These are phyloP conservation scores for Calidris pygmaea DNA, from an alignment of 2,113 vertebrate species.

Conservation along the genomic window DNA sequence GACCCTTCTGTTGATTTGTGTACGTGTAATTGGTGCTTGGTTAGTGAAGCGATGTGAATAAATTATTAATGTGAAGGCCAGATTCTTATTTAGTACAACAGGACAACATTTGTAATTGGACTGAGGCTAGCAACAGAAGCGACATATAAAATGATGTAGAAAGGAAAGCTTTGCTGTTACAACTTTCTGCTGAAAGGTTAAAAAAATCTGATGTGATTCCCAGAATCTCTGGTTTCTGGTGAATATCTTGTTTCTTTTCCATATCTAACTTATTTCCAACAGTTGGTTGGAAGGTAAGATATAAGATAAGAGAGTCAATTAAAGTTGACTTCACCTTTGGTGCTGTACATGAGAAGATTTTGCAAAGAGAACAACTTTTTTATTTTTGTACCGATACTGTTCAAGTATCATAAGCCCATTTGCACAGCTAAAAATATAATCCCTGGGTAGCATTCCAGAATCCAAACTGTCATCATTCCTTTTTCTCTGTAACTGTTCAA, in stretches of 20 bases:
- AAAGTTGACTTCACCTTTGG: neutral
- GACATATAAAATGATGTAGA: neutral
- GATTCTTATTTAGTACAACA: neutral
- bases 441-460: neutral
- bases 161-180: neutral
- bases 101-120: neutral
- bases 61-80: slow-evolving; percentile 52
- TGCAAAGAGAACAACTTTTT: neutral
- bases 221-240: neutral
- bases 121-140: neutral
- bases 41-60: slow-evolving; percentile 9
- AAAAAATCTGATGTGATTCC: neutral
- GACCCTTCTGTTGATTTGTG: slow-evolving; percentile 15
- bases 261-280: neutral
- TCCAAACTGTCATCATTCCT: neutral
- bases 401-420: neutral
- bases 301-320: neutral
- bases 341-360: neutral
- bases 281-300: neutral
- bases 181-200: neutral
- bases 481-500: neutral
- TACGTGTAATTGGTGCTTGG: neutral
- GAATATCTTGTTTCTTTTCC: neutral
- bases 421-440: slow-evolving; percentile 5
- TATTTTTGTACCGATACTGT: neutral